These are phyloP conservation scores for Stratiolaelaps scimitus DNA, from an alignment of 1,140 invertebrate genomes.

Conservation along the genomic window DNA sequence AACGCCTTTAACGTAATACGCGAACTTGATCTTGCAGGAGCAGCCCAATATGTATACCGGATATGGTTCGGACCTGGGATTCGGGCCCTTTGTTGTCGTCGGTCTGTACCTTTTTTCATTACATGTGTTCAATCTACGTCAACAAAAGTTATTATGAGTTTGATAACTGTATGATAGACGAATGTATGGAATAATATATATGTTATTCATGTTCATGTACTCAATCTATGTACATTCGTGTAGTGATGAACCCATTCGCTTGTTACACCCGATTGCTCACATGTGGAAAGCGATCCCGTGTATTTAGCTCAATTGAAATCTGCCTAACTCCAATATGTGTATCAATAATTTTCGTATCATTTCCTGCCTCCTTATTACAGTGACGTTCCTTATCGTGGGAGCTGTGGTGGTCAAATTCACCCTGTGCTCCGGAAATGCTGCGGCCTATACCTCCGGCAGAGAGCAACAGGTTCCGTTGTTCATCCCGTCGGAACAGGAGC, in stretches of 20 bases:
- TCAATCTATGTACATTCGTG: neutral
- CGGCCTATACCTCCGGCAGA: neutral
- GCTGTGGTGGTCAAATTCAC: slow-evolving; percentile 11
- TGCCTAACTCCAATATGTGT: neutral
- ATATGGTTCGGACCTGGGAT: too few relatives aligned
- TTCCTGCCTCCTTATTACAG: neutral
- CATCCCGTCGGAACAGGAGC: slow-evolving; percentile 3
- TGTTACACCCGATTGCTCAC: neutral
- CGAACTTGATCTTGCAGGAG: too few relatives aligned
- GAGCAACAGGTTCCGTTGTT: slow-evolving; percentile 5
- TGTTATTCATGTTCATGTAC: too few relatives aligned
- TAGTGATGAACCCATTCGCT: neutral
- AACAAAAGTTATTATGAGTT: too few relatives aligned
- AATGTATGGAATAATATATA: too few relatives aligned
- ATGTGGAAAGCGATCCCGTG: neutral
- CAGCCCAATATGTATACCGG: too few relatives aligned
- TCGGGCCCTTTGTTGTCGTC: too few relatives aligned
- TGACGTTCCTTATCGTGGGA: neutral
- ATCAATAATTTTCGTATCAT: neutral
- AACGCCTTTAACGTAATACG: too few relatives aligned
- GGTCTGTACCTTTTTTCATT: too few relatives aligned
- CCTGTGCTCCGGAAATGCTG: neutral
- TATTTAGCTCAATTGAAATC: too few relatives aligned
- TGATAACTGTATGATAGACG: too few relatives aligned
- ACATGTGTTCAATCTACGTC: too few relatives aligned